phyloP scores from a whole-genome alignment of 2,888 invertebrate genomes.

The Drosophila buzzatii region DNA sequence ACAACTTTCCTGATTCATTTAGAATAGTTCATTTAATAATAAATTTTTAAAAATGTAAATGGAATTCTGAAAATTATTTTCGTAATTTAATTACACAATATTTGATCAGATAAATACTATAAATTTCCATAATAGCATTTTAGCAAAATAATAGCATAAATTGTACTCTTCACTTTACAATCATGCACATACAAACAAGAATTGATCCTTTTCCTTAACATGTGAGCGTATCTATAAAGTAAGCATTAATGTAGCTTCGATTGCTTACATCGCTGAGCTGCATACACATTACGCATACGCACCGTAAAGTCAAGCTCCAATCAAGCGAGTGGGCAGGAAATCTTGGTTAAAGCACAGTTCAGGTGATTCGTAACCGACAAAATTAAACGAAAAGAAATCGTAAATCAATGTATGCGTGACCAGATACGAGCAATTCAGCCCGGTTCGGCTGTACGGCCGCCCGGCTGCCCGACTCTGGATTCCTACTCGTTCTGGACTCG shows the following conservation, averaged over 20 bases:
- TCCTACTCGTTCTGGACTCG: conserved; percentile 25
- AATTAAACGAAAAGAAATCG: conserved; percentile 36
- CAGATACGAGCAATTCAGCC: conserved; percentile 5
- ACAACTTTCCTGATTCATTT: too few species aligned
- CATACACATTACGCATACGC: conserved; percentile 50
- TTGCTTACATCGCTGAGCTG: conserved; percentile 7
- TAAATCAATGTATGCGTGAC: conserved; percentile 60
- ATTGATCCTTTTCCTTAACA: background rate
- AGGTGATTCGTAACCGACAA: conserved; percentile 12
- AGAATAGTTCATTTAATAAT: too few species aligned
- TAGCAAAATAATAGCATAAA: too few species aligned
- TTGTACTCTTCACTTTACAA: too few species aligned
- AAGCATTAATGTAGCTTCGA: conserved; percentile 2
- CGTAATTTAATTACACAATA: too few species aligned
- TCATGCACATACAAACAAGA: background rate
- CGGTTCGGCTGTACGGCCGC: background rate
- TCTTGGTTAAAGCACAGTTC: conserved; percentile 23
- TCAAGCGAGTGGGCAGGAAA: conserved; percentile 6
- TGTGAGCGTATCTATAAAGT: background rate
- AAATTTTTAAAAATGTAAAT: too few species aligned
- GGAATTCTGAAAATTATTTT: background rate
- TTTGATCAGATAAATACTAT: too few species aligned
- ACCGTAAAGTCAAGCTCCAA: conserved; percentile 23
- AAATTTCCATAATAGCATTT: too few species aligned
- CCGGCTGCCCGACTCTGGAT: background rate